A percentile compares a stretch with the other conserved stretches of the same genome.
Evolutionary conservation across 2,888 invertebrate genomes (phyloP).

Genomic region (Acronicta aceris): DNA sequence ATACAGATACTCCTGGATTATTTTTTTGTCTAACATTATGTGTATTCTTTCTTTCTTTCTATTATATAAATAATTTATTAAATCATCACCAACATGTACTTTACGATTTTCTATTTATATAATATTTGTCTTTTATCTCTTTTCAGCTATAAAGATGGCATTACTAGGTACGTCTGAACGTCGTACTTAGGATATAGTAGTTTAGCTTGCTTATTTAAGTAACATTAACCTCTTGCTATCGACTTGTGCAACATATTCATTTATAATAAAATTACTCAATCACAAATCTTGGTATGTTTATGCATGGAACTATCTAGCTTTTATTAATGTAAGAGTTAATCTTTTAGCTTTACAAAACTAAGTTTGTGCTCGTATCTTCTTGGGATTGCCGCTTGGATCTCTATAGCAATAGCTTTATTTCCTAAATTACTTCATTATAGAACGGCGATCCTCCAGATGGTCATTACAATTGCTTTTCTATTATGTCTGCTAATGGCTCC

Average conservation of each 20-base stretch:
- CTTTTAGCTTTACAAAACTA: slow-evolving; percentile 16
- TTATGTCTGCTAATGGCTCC: too few relatives aligned
- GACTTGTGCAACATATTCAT: not conserved
- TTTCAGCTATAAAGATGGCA: slow-evolving; percentile 84
- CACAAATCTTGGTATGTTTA: too few relatives aligned
- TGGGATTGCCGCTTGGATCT: too few relatives aligned
- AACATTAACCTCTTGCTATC: not conserved
- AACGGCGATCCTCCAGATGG: too few relatives aligned
- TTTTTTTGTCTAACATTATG: too few relatives aligned
- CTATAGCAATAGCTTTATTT: too few relatives aligned
- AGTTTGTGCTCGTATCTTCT: too few relatives aligned
- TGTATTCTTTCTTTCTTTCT: too few relatives aligned
- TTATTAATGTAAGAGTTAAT: slow-evolving; percentile 18
- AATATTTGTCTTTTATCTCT: slow-evolving; percentile 64
- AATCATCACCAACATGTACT: slow-evolving; percentile 11
- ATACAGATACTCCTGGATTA: too few relatives aligned
- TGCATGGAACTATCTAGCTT: too few relatives aligned
- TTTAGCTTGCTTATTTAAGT: slow-evolving; percentile 13
- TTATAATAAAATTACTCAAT: not conserved
- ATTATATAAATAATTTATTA: not conserved
- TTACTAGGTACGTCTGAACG: slow-evolving; percentile 79
- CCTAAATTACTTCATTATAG: too few relatives aligned
- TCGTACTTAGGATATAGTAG: slow-evolving; percentile 33
- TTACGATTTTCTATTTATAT: slow-evolving; percentile 32
- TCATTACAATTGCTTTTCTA: too few relatives aligned